Conservation (phyloP, 2,113 vertebrate species). For the Apeltes quadracus region DNA sequence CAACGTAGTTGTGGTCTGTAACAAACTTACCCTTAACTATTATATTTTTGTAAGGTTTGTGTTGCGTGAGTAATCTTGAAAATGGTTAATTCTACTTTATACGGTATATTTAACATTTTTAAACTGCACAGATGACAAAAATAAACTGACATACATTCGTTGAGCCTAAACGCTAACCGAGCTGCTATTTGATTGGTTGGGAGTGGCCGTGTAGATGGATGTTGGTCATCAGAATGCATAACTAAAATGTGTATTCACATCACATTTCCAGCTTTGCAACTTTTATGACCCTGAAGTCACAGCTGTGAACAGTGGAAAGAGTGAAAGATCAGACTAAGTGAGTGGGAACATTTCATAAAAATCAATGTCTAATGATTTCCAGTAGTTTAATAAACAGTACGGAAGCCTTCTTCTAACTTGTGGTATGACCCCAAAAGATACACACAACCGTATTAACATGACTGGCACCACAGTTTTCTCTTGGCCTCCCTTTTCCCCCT, state of each 20-base stretch:
- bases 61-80: no score
- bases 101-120: no score
- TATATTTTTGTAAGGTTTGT: no score
- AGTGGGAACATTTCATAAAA: constrained; percentile 34
- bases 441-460: constrained; percentile 6
- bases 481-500: background rate
- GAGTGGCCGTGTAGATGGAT: background rate
- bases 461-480: background rate
- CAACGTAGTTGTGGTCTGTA: no score
- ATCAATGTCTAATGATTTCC: constrained; percentile 39
- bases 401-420: background rate
- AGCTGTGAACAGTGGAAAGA: background rate
- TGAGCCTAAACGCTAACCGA: no score
- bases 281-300: background rate
- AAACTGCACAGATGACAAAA: no score
- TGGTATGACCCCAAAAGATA: constrained; percentile 12
- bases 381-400: background rate
- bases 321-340: constrained; percentile 15
- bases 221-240: background rate
- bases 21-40: no score
- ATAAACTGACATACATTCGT: no score
- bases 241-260: background rate
- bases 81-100: no score
- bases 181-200: background rate
- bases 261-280: constrained; percentile 4